Evolutionary conservation across 2,888 invertebrate genomes (phyloP).

Genomic region (Diachrysia chrysitis): DNA sequence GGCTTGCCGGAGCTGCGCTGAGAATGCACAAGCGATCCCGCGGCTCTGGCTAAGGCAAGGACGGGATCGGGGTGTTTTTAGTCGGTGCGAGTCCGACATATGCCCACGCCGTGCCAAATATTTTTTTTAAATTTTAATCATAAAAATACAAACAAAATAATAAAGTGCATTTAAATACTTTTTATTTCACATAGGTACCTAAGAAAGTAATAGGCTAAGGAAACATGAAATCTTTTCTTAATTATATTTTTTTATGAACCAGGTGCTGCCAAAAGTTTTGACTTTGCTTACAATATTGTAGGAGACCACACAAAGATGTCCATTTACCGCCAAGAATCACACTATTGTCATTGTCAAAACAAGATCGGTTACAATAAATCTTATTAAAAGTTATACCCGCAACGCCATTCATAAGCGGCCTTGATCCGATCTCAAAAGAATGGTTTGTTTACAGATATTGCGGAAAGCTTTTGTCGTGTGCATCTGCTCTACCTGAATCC

Average conservation of each 20-base stretch:
- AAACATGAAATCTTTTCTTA: constrained; percentile 30
- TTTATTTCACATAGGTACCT: too few relatives aligned
- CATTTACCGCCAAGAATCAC: constrained; percentile 80
- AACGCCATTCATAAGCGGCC: constrained; percentile 77
- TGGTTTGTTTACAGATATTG: constrained; percentile 80
- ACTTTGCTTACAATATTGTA: constrained; percentile 75
- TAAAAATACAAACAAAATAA: too few relatives aligned
- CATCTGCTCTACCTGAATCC: constrained; percentile 80
- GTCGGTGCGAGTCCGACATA: too few relatives aligned
- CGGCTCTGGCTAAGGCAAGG: too few relatives aligned
- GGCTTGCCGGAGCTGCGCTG: too few relatives aligned
- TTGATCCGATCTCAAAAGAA: constrained; percentile 79
- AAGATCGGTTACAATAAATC: constrained; percentile 89
- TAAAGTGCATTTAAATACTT: too few relatives aligned
- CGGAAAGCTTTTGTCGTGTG: constrained; percentile 75
- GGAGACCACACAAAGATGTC: constrained; percentile 85
- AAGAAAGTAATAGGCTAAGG: constrained; percentile 6
- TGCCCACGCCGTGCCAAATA: too few relatives aligned
- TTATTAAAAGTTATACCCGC: constrained; percentile 83
- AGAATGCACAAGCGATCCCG: too few relatives aligned
- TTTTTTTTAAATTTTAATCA: too few relatives aligned
- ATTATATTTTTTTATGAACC: constrained; percentile 62
- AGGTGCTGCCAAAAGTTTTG: constrained; percentile 81
- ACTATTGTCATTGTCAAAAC: constrained; percentile 87
- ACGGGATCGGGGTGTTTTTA: too few relatives aligned